Conservation (phyloP, 2,113 vertebrate genomes). For the Plecotus auritus region DNA sequence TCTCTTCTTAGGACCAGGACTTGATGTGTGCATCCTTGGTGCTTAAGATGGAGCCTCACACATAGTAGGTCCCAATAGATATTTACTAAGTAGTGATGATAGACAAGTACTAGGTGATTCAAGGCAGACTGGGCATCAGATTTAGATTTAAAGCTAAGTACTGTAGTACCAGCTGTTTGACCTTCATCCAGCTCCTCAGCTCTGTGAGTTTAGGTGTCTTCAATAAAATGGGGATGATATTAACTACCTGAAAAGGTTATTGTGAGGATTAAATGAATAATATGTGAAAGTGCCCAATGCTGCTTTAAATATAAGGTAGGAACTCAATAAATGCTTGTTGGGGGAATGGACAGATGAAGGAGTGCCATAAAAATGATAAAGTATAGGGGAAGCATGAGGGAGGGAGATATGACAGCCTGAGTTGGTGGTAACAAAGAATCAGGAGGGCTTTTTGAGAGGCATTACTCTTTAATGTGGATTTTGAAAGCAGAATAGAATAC, state of each 20-base stretch:
- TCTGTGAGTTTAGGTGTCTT: not conserved
- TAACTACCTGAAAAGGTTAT: not conserved
- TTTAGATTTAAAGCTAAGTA: not conserved
- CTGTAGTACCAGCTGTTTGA: not conserved
- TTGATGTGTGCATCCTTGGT: not conserved
- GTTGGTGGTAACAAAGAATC: not conserved
- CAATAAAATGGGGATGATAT: not conserved
- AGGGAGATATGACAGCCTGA: not conserved
- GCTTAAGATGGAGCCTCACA: not conserved
- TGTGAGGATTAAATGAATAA: not conserved
- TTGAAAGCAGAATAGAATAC: not conserved
- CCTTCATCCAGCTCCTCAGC: not conserved
- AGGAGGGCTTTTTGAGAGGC: not conserved
- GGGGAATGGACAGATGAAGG: not conserved
- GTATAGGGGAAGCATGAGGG: not conserved
- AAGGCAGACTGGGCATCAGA: not conserved
- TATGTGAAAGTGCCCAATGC: not conserved
- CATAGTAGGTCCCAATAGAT: not conserved
- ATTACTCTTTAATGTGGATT: not conserved
- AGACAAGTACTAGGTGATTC: not conserved
- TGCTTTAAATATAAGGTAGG: not conserved
- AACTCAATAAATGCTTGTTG: not conserved
- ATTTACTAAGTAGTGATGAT: not conserved
- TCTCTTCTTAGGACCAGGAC: not conserved
- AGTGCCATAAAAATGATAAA: not conserved